Evolutionary conservation across 2,888 invertebrate species (phyloP).

Genomic region (Allacma fusca): DNA sequence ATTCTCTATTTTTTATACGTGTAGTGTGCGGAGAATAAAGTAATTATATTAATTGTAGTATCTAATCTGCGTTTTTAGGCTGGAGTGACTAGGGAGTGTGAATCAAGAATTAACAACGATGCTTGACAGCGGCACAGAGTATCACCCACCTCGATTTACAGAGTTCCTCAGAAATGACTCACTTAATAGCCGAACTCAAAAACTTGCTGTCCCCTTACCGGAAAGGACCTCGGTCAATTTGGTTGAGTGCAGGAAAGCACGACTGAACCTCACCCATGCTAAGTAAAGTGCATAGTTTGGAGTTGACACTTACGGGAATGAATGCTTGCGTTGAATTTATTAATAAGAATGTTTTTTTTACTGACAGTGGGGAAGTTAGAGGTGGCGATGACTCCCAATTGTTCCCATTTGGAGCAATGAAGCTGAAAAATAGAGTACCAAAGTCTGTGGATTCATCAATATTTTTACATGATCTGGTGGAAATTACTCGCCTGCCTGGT

Average conservation of each 20-base stretch:
- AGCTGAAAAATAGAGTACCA: constrained; percentile 21
- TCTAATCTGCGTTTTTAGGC: too few species aligned
- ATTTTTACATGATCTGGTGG: not conserved
- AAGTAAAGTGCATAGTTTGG: not conserved
- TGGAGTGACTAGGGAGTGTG: too few species aligned
- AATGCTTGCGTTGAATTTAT: too few species aligned
- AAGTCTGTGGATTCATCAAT: not conserved
- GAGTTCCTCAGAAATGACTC: constrained; percentile 30
- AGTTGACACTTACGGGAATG: too few species aligned
- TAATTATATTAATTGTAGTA: too few species aligned
- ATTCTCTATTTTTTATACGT: too few species aligned
- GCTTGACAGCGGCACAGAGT: constrained; percentile 18
- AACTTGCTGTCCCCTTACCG: constrained; percentile 20
- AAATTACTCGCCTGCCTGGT: not conserved
- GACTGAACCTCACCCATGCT: not conserved
- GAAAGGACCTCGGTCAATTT: constrained; percentile 25
- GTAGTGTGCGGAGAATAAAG: too few species aligned
- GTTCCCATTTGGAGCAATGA: constrained; percentile 56
- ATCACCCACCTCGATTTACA: constrained; percentile 27
- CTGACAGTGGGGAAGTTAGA: not conserved
- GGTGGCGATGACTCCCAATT: constrained; percentile 39
- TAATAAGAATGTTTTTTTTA: too few species aligned
- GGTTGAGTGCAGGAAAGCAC: constrained; percentile 27
- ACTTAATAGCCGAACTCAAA: not conserved
- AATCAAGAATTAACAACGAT: too few species aligned